Conservation (phyloP, 2,888 invertebrate species). For the Caenorhabditis sulstoni region DNA sequence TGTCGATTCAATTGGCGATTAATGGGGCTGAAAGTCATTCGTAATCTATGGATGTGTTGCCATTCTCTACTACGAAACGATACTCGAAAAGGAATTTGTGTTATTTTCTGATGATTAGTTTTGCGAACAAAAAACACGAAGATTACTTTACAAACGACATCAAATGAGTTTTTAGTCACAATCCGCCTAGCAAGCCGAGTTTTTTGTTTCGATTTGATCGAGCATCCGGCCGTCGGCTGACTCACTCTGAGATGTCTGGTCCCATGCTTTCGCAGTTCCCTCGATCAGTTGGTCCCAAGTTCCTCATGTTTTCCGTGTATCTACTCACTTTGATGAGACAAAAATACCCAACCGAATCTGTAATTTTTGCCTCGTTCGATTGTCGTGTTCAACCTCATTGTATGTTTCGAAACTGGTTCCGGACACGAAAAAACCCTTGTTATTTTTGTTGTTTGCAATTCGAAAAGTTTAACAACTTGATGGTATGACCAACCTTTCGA, state of each 20-base stretch:
- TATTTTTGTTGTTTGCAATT: conserved; percentile 58
- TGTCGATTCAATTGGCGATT: conserved; percentile 24
- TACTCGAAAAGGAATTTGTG: not conserved
- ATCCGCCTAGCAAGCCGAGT: too few relatives aligned
- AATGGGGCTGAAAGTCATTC: conserved; percentile 28
- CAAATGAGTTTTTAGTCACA: too few relatives aligned
- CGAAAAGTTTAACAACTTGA: conserved; percentile 57
- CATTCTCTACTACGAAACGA: conserved; percentile 25
- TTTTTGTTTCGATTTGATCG: not conserved
- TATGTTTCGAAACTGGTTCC: conserved; percentile 55
- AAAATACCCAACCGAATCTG: conserved; percentile 36
- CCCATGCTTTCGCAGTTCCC: conserved; percentile 6
- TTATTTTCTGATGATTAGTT: too few relatives aligned
- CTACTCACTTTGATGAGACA: conserved; percentile 16
- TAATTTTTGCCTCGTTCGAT: conserved; percentile 48
- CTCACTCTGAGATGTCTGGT: conserved; percentile 15
- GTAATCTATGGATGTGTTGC: conserved; percentile 36
- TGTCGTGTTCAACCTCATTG: conserved; percentile 56
- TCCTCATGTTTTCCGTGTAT: conserved; percentile 1
- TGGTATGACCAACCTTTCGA: conserved; percentile 52
- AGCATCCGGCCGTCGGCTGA: conserved; percentile 4
- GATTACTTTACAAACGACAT: too few relatives aligned
- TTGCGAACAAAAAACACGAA: too few relatives aligned
- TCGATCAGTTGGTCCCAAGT: not conserved
- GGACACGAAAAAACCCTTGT: conserved; percentile 53